phyloP scores from a whole-genome alignment of 1,140 invertebrate genomes.

The Diorhabda sublineata region DNA sequence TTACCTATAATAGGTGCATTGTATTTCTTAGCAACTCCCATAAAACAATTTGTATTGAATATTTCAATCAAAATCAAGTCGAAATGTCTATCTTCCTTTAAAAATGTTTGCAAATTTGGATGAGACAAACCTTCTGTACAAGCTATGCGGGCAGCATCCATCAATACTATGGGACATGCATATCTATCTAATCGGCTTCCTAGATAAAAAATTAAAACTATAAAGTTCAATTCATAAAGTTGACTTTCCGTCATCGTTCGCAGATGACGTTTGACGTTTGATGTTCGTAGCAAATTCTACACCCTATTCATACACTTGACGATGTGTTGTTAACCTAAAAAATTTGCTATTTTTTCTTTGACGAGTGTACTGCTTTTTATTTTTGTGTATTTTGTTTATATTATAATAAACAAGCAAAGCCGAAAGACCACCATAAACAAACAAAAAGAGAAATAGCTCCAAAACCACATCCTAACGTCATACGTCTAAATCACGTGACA shows the following conservation, averaged over 20 bases:
- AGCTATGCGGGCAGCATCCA: slow-evolving; percentile 12
- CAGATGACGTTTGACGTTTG: too few species aligned
- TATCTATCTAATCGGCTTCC: slow-evolving; percentile 7
- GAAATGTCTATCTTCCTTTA: slow-evolving; percentile 45
- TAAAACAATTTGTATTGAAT: slow-evolving; percentile 67
- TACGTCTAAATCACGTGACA: too few species aligned
- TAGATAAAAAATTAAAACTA: background rate
- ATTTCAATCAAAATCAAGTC: slow-evolving; percentile 64
- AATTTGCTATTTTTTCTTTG: too few species aligned
- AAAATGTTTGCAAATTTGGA: slow-evolving; percentile 26
- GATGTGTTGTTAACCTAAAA: too few species aligned
- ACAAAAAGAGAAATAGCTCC: too few species aligned
- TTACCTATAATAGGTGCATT: slow-evolving; percentile 57
- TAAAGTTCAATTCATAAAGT: background rate
- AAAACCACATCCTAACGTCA: too few species aligned
- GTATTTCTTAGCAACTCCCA: slow-evolving; percentile 58
- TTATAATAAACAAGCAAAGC: too few species aligned
- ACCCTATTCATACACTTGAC: too few species aligned
- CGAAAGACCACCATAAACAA: too few species aligned
- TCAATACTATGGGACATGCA: slow-evolving; percentile 9
- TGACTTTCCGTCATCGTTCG: background rate
- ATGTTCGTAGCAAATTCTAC: too few species aligned
- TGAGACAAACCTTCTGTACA: slow-evolving; percentile 25
- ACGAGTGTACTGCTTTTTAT: too few species aligned
- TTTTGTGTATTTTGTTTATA: too few species aligned